Base-by-base conservation (phyloP, 1,140 invertebrate species). In the Planococcus citri region DNA sequence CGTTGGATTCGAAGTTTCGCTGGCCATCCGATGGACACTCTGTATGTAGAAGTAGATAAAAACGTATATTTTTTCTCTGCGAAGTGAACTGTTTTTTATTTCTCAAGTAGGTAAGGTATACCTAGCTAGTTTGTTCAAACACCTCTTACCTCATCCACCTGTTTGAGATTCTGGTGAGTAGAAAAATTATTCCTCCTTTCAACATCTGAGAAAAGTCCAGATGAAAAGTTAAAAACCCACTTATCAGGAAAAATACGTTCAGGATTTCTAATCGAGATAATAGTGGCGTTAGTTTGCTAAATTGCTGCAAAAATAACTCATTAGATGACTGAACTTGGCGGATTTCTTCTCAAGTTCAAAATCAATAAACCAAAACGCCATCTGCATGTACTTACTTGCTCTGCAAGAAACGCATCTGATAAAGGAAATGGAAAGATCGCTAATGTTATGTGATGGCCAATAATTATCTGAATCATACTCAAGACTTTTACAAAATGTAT, bases 141-240 rank as follows among this genome's bases (percentile, higher is more conserved):
- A n/a, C n/a, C n/a, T n/a, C n/a, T n/a, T 64, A 64, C 60, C 60
- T 64, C 10, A 64, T 64, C 60, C 60, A 64, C 9, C 60, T 10
- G 24, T 24, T 24, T 17, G 24, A 3, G 21, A 64, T 17, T 10
- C 25, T 64, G 17, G 24, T 9, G 10, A 64, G 2, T 6, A 64
- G 25, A 17, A 25, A 64, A 27, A 64, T 9, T 10, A 10, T 21
- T 25, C 60, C 60, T 4, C 60, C 60, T 64, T 64, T 64, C 21
- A 64, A 1, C 60, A 64, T 64, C 3, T 10, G 60, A 24, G 24
- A 64, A 27, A 64, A 25, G 21, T 21, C 60, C 10, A 64, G 24
- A 27, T 64, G 60, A 17, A 64, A 64, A 24, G 60, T 25, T 17
- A 64, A 27, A 25, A 64, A 64, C 4, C 60, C 60, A 25, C 60